A percentile compares a stretch with the other conserved stretches of the same genome.
These are phyloP conservation scores for Uromys caudimaculatus DNA, from an alignment of 2,797 vertebrate genomes.

Conservation along the genomic window DNA sequence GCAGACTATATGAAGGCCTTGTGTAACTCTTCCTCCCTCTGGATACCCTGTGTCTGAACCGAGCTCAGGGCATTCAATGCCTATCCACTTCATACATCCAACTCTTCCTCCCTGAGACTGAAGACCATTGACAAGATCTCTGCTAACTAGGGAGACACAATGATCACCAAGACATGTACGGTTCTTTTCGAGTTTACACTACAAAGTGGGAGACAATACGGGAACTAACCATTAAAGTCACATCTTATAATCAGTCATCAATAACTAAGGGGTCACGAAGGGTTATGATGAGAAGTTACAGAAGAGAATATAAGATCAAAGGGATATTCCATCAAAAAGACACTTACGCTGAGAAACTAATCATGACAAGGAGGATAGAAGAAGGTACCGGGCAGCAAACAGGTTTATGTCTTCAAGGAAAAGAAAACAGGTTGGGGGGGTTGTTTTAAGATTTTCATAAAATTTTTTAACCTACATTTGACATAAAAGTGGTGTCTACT, in stretches of 20 bases:
- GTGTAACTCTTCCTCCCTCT: slow-evolving; percentile 57
- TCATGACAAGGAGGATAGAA: neutral
- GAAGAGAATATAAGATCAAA: slow-evolving; percentile 10
- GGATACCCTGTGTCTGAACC: neutral
- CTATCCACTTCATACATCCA: neutral
- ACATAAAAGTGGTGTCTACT: neutral
- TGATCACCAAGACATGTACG: neutral
- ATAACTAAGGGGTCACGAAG: neutral
- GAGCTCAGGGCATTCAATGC: neutral
- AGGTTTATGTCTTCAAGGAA: neutral
- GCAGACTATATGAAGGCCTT: neutral
- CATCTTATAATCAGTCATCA: neutral
- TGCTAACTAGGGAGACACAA: neutral
- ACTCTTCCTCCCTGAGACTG: neutral
- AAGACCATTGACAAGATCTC: neutral
- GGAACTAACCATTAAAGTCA: neutral
- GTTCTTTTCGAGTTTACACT: neutral
- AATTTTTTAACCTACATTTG: neutral
- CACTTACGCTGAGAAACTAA: neutral
- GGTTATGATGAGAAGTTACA: neutral
- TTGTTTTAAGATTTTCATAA: neutral
- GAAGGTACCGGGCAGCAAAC: slow-evolving; percentile 4
- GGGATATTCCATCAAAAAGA: neutral
- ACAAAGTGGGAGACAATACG: neutral
- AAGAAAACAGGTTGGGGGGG: neutral